Evolutionary conservation across 2,797 vertebrate genomes (phyloP).

Genomic region (Lepilemur septentrionalis): DNA sequence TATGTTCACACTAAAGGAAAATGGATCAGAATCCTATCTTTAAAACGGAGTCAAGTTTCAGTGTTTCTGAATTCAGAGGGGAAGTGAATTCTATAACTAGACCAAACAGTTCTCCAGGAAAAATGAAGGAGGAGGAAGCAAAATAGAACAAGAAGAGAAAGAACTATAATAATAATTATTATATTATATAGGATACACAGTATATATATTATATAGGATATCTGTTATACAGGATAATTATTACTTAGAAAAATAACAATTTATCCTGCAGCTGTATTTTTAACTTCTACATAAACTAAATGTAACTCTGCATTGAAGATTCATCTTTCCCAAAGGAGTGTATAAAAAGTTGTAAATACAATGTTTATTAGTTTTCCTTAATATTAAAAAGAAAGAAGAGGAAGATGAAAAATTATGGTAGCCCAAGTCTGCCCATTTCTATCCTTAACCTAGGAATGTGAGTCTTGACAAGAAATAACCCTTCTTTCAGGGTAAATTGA

Average conservation of each 20-base stretch:
- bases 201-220: background rate
- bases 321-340: background rate
- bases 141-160: background rate
- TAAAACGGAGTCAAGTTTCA: constrained; percentile 65
- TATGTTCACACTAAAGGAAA: background rate
- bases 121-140: background rate
- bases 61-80: constrained; percentile 47
- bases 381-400: constrained; percentile 2
- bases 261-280: constrained; percentile 16
- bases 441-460: constrained; percentile 14
- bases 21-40: constrained; percentile 51
- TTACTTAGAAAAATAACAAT: background rate
- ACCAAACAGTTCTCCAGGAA: constrained; percentile 44
- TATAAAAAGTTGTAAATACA: background rate
- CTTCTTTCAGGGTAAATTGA: constrained; percentile 60
- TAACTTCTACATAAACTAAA: constrained; percentile 51
- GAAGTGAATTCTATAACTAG: constrained; percentile 36
- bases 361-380: constrained; percentile 18
- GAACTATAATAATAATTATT: background rate
- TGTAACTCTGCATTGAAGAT: constrained; percentile 1
- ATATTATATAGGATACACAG: background rate
- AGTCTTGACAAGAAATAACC: constrained; percentile 38
- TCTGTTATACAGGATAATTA: background rate
- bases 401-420: background rate
- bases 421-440: background rate